Conservation (phyloP, 2,113 vertebrate species). For the Pseudonaja textilis region DNA sequence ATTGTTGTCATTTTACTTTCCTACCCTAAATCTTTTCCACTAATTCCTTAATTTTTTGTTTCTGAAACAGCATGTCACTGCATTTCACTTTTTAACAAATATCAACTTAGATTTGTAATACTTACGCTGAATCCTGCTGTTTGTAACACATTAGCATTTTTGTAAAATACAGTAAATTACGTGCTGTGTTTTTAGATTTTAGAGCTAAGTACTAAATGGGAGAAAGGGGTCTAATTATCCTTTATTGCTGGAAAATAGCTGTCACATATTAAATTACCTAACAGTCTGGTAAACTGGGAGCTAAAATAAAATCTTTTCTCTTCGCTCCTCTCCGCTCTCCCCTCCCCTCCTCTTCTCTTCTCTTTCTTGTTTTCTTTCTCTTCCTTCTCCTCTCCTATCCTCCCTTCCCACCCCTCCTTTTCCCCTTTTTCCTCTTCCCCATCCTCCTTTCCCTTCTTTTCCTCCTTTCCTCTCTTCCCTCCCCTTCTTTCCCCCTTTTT, state of each 20-base stretch:
- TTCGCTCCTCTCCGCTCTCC: accelerated
- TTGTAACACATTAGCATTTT: background rate
- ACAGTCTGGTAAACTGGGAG: background rate
- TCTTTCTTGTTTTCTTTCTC: too few relatives aligned
- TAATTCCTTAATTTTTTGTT: background rate
- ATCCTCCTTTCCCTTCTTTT: too few relatives aligned
- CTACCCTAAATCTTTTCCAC: background rate
- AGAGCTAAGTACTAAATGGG: background rate
- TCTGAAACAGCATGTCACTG: background rate
- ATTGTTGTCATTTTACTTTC: background rate
- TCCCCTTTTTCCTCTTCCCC: too few relatives aligned
- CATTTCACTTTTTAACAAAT: background rate
- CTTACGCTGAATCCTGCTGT: background rate
- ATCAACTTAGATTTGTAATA: background rate
- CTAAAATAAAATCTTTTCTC: background rate
- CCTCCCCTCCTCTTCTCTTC: accelerated
- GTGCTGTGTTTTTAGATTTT: background rate
- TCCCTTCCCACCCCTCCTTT: accelerated
- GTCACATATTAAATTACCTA: background rate
- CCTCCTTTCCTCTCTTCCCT: too few relatives aligned
- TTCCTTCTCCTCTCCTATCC: too few relatives aligned
- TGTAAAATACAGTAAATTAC: background rate
- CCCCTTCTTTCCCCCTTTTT: accelerated
- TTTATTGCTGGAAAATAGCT: constrained; percentile 2
- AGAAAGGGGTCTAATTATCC: background rate